phyloP scores from a whole-genome alignment of 2,888 invertebrate genomes.

The Punctoribates punctum region DNA sequence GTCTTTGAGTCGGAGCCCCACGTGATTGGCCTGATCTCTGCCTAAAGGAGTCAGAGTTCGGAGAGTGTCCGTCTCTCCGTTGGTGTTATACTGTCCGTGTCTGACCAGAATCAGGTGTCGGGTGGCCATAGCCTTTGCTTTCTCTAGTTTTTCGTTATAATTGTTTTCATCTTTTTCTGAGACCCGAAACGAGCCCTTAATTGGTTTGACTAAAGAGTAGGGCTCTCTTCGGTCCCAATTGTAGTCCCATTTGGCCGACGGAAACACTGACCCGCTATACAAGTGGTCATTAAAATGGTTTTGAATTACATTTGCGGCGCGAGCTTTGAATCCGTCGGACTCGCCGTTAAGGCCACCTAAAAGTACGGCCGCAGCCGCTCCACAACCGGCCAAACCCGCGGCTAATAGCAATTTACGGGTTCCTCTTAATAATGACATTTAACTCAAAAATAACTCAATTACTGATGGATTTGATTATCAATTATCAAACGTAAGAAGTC shows the following conservation, averaged over 20 bases:
- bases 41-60: conserved; percentile 76
- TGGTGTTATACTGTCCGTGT: conserved; percentile 87
- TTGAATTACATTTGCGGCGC: conserved; percentile 33
- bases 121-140: conserved; percentile 61
- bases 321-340: conserved; percentile 41
- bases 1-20: conserved; percentile 72
- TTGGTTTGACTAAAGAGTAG: conserved; percentile 65
- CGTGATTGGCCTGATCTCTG: conserved; percentile 74
- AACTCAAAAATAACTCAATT: background rate
- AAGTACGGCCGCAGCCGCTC: conserved; percentile 43
- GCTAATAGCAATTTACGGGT: conserved; percentile 43
- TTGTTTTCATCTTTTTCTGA: conserved; percentile 64
- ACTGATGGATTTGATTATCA: background rate
- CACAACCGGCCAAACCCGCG: conserved; percentile 44
- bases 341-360: conserved; percentile 43
- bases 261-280: background rate
- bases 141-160: conserved; percentile 63
- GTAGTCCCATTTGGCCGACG: conserved; percentile 65
- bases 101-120: conserved; percentile 85
- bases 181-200: conserved; percentile 49
- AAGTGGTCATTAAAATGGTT: background rate
- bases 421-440: conserved; percentile 44
- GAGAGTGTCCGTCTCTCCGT: conserved; percentile 68
- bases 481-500: background rate
- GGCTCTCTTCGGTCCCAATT: conserved; percentile 78